Percentiles rank a stretch among this genome's conserved stretches.
Conservation (phyloP, 2,888 invertebrate genomes). For the Tineola bisselliella region DNA sequence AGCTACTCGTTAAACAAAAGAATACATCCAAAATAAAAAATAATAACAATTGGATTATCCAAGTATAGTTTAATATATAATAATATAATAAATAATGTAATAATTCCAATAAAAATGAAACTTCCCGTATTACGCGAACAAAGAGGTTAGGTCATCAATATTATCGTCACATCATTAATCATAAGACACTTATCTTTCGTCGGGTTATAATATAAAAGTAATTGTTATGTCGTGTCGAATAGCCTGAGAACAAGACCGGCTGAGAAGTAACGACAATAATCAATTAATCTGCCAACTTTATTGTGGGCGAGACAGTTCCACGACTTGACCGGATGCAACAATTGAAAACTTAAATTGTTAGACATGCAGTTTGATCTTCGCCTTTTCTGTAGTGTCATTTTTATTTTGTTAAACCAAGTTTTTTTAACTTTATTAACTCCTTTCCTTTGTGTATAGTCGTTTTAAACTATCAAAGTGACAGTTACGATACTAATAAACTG, state of each 20-base stretch:
- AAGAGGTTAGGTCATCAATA: neutral
- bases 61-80: too few relatives aligned
- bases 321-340: neutral
- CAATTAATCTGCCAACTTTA: constrained; percentile 10
- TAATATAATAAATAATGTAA: too few relatives aligned
- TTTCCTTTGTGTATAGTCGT: too few relatives aligned
- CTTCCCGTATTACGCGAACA: neutral
- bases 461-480: too few relatives aligned
- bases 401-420: neutral
- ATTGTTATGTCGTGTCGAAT: neutral
- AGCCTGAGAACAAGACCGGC: neutral
- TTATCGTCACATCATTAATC: neutral
- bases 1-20: too few relatives aligned
- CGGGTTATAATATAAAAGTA: neutral
- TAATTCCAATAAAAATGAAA: neutral
- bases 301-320: constrained; percentile 3
- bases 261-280: neutral
- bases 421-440: too few relatives aligned
- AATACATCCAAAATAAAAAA: too few relatives aligned
- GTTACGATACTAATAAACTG: too few relatives aligned
- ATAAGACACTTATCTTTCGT: neutral
- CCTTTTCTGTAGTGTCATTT: neutral
- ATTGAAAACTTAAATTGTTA: neutral
- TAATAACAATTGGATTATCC: too few relatives aligned
- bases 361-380: neutral